phyloP scores from a whole-genome alignment of 2,797 vertebrate species.

The Nyctalus aviator region DNA sequence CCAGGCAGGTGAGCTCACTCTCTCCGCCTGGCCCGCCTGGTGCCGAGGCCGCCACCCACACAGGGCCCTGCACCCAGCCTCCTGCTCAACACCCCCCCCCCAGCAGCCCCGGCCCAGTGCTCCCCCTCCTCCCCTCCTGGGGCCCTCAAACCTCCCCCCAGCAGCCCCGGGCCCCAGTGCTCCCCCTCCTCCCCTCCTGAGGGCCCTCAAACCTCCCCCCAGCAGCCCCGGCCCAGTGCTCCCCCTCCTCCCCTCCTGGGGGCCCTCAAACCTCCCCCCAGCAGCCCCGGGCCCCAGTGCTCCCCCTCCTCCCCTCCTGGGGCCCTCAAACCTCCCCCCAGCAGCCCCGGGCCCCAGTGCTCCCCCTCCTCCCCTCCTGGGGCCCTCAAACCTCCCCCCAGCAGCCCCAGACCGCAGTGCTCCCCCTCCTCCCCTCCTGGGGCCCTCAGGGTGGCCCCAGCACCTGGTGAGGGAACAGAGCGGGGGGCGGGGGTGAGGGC shows the following conservation, averaged over 20 bases:
- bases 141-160: no score
- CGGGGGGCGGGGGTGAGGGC: no score
- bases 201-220: neutral
- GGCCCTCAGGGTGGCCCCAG: neutral
- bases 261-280: no score
- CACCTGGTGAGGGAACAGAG: neutral
- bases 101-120: neutral
- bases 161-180: no score
- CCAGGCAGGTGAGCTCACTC: conserved; percentile 82
- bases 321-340: neutral
- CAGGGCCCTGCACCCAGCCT: neutral
- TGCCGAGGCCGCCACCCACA: conserved; percentile 74
- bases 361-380: neutral
- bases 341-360: neutral
- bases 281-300: no score
- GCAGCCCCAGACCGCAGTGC: no score
- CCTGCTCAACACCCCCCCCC: neutral
- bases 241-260: neutral
- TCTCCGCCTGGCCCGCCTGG: conserved; percentile 66
- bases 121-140: neutral
- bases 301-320: no score
- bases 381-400: no score
- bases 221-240: neutral
- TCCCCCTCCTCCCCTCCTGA: no score
- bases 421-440: no score